Conservation (phyloP, 2,888 invertebrate species). For the Ctena decussata region DNA sequence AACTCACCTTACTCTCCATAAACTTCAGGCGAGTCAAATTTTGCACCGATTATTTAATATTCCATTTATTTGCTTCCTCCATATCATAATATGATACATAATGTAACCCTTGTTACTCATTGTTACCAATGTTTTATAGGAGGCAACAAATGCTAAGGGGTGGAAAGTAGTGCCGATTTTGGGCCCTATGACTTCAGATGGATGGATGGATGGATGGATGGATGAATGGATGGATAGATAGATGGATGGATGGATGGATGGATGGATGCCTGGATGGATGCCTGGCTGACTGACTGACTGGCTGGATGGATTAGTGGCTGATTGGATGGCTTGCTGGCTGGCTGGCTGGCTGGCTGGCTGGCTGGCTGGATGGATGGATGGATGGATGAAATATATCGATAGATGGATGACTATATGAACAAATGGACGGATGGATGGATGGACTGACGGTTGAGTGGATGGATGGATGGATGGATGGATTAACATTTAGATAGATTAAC, state of each 20-base stretch:
- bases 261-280: not conserved
- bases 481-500: not conserved
- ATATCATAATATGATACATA: no score
- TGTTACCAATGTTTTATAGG: no score
- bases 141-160: no score
- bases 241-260: not conserved
- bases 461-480: slow-evolving; percentile 9
- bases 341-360: not conserved
- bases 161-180: no score
- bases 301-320: not conserved
- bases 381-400: not conserved
- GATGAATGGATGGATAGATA: not conserved
- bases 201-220: not conserved
- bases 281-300: not conserved
- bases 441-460: not conserved
- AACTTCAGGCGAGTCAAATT: no score
- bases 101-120: no score
- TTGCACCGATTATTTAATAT: no score
- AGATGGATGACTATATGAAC: not conserved
- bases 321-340: not conserved
- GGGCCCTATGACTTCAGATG: no score
- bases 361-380: not conserved
- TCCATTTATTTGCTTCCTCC: no score
- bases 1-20: no score
- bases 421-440: not conserved